Evolutionary conservation across 1,140 invertebrate genomes (phyloP).

Genomic region (Dermatophagoides farinae): DNA sequence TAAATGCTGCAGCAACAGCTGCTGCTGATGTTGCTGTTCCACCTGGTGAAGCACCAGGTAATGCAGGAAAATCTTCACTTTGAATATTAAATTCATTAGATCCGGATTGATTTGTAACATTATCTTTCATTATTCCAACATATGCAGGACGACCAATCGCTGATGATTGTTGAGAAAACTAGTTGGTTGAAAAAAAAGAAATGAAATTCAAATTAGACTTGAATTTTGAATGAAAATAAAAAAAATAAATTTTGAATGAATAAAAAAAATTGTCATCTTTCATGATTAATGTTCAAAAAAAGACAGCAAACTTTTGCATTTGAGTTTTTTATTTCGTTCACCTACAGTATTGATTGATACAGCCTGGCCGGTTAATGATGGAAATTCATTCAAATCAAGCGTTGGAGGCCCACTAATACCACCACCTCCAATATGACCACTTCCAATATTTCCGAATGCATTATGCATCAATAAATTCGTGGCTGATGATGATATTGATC

Average conservation of each 20-base stretch:
- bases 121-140: slow-evolving; percentile 87
- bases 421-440: neutral
- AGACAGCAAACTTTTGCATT: neutral
- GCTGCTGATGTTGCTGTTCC: neutral
- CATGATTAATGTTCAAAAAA: neutral
- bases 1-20: neutral
- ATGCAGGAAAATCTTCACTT: slow-evolving; percentile 92
- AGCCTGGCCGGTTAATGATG: slow-evolving; percentile 8
- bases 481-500: neutral
- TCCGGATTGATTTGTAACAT: slow-evolving; percentile 42
- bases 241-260: too few relatives aligned
- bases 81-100: slow-evolving; percentile 90
- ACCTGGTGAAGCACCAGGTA: slow-evolving; percentile 40
- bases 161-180: neutral
- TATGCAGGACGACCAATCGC: slow-evolving; percentile 9
- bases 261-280: too few relatives aligned
- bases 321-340: neutral
- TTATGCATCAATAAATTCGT: neutral
- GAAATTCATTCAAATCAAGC: slow-evolving; percentile 17
- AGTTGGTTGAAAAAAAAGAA: neutral
- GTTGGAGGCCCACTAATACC: slow-evolving; percentile 4
- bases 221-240: neutral
- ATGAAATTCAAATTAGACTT: neutral
- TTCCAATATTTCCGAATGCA: neutral
- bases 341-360: neutral